A percentile compares a stretch with the other conserved stretches of the same genome.
phyloP scores from a whole-genome alignment of 1,140 invertebrate genomes.

The Drosophila repleta region DNA sequence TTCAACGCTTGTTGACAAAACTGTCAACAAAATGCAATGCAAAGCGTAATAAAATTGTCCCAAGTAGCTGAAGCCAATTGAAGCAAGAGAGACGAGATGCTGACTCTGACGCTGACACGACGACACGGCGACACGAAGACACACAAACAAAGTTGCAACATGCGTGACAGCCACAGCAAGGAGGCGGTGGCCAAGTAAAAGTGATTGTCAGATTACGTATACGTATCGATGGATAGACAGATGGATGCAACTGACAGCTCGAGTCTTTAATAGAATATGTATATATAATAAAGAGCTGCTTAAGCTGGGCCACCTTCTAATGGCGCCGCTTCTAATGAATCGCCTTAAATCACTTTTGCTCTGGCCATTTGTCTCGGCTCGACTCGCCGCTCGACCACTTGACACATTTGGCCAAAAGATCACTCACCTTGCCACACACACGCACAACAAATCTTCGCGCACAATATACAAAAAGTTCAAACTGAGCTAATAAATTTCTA shows the following conservation, averaged over 20 bases:
- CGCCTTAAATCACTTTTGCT: slow-evolving; percentile 14
- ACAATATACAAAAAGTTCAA: slow-evolving; percentile 57
- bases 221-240: slow-evolving; percentile 43
- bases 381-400: slow-evolving; percentile 51
- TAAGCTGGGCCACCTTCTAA: background rate
- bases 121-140: background rate
- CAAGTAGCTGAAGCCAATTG: slow-evolving; percentile 61
- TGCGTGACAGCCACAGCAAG: slow-evolving; percentile 33
- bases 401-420: slow-evolving; percentile 74
- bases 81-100: slow-evolving; percentile 13
- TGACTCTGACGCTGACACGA: background rate
- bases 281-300: no score
- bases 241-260: background rate
- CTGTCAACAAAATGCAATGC: slow-evolving; percentile 83
- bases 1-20: slow-evolving; percentile 84
- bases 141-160: slow-evolving; percentile 58
- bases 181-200: slow-evolving; percentile 11
- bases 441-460: slow-evolving; percentile 42
- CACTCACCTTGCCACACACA: slow-evolving; percentile 67
- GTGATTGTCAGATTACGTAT: slow-evolving; percentile 77
- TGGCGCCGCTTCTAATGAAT: background rate
- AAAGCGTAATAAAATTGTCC: slow-evolving; percentile 82
- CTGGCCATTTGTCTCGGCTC: slow-evolving; percentile 56
- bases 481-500: slow-evolving; percentile 75
- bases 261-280: background rate